Evolutionary conservation across 2,113 vertebrate species (phyloP), one percentile per base, ranked within the genome.

Genomic region (Campylomormyrus tamandua): DNA sequence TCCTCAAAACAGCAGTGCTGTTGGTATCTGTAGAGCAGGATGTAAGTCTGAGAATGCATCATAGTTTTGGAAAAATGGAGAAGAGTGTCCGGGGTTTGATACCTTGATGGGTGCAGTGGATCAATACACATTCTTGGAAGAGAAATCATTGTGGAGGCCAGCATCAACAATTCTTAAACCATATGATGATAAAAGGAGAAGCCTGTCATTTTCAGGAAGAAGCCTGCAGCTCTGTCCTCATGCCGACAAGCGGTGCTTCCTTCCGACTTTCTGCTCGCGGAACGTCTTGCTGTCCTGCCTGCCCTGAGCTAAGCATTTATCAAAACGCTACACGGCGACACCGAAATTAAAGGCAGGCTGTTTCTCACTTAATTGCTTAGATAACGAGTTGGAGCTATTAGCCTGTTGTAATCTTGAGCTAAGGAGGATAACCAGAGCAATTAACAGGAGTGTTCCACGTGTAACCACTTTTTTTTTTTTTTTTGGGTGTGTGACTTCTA

Each of bases 371-470:
- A 95, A 95, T 95, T 94, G 93, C 94, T 93, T 92, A 92, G 94
- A 95, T 94, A 94, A 93, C 91, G 93, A 94, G 92, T 94, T 95
- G 93, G 94, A 95, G 93, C 93, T 93, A 90, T 92, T 94, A 91
- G 91, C 93, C 91, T 93, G 86, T 91, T 91, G 92, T 88, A 93
- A 91, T 89, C 92, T 94, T 90, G 89, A 92, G 92, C 92, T 92
- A 89, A 62, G 45, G 86, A 93, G 91, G 90, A 92, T 93, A 92
- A 95, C 92, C 92, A 93, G 90, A 53, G 87, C 86, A 92, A 92
- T 91, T 91, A 90, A 85, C 70, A 83, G 58, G 74, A 89, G 89
- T 86, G 91, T 87, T 89, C 87, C 45, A 91, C 52, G 90, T 86
- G 53, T 66, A 42, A 10, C 27, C 6, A 2, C n/a, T 27, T 89